These are phyloP conservation scores for Pterocles gutturalis DNA, from an alignment of 2,113 vertebrate species.

Conservation along the genomic window DNA sequence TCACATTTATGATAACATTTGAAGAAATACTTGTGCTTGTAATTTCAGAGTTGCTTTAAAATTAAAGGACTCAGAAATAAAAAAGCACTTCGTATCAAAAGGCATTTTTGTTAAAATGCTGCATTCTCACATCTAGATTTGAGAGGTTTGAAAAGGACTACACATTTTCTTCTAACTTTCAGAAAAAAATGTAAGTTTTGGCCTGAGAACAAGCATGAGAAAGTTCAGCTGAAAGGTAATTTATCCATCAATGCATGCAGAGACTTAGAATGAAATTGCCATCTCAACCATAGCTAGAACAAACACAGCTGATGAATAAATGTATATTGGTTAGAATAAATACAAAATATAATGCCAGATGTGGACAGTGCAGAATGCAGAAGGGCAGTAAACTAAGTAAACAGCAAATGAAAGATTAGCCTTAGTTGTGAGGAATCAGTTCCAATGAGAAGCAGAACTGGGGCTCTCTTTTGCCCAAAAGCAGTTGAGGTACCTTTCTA, in stretches of 20 bases:
- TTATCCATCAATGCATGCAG: background rate
- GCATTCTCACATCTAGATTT: background rate
- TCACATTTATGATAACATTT: background rate
- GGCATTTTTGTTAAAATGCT: background rate
- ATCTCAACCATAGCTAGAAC: background rate
- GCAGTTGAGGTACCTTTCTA: background rate
- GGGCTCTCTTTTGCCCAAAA: background rate
- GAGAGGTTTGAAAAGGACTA: background rate
- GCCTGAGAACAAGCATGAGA: background rate
- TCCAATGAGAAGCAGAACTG: conserved; percentile 7
- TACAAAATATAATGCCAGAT: background rate
- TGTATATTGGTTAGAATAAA: background rate
- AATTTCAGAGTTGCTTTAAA: background rate
- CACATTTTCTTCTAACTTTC: background rate
- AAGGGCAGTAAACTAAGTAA: conserved; percentile 11
- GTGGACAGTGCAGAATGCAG: background rate
- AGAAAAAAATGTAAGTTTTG: background rate
- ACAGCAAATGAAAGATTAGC: background rate
- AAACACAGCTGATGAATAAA: background rate
- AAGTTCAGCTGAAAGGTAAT: background rate
- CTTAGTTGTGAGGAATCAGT: background rate
- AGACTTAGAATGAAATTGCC: background rate
- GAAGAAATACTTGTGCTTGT: background rate
- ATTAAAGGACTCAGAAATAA: background rate
- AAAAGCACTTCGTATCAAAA: background rate